Base-by-base conservation (phyloP, 2,113 vertebrate species). In the Eolophus roseicapilla region DNA sequence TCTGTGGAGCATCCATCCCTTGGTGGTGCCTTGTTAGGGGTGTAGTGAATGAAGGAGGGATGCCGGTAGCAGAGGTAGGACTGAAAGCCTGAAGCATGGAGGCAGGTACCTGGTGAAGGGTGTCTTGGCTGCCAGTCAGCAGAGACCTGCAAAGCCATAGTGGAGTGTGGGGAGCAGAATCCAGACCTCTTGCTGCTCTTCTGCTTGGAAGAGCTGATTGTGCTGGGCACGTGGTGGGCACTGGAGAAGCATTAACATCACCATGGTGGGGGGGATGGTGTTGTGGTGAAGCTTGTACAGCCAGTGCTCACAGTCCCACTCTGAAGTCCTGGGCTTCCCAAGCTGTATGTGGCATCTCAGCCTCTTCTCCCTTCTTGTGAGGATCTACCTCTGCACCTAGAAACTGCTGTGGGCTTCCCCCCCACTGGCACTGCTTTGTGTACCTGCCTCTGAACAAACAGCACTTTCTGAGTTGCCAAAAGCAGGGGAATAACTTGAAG, bases 191-290 rank as follows among this genome's bases (percentile, higher is more conserved):
- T 24, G 27, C 33, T 57, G 28, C 82, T 74, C 2, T 28, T 49
- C 9, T 60, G 31, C 24, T 4, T 16, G 13, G 18, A 55, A 52
- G 47, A 71, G 46, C 39, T 50, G 55, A 28, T 15, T 57, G 24
- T 49, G 35, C 31, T 44, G 37, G 44, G 50, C 16, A 15, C 0
- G 2, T 12, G 27, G 43, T 39, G 39, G 31, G 49, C 0, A 1
- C 23, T 29, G 77, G 64, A 63, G 83, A 23, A 24, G 43, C 46
- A 1, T 6, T 52, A 13, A 11, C 0, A 0, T 12, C 8, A 2
- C 46, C 39, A 1, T 10, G 33, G 33, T 7, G 55, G 20, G 31
- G 18, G 31, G 27, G 13, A 9, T 37, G 37, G 47, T 35, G 63
- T 11, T 43, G 33, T 24, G 55, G 21, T 24, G 37, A 20, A n/a